Evolutionary conservation across 1,140 invertebrate species (phyloP).

Genomic region (Mizuhopecten yessoensis): DNA sequence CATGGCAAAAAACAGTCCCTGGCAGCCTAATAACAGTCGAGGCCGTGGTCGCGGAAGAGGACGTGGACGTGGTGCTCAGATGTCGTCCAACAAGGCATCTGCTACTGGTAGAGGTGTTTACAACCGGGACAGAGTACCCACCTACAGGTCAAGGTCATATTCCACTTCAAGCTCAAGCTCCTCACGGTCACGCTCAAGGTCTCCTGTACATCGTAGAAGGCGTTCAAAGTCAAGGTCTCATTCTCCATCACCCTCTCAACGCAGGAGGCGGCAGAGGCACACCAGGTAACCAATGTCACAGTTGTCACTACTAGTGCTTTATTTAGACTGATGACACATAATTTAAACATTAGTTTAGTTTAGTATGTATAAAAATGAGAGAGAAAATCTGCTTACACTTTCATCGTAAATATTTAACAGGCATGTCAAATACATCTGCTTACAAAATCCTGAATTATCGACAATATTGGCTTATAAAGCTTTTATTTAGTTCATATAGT

Average conservation of each 20-base stretch:
- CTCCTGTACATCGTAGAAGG: slow-evolving; percentile 79
- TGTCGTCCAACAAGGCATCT: slow-evolving; percentile 56
- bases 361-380: too few species aligned
- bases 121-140: slow-evolving; percentile 70
- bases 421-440: too few species aligned
- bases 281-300: slow-evolving; percentile 45
- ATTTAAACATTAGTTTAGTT: too few species aligned
- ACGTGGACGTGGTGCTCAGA: slow-evolving; percentile 47
- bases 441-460: too few species aligned
- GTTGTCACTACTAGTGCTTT: too few species aligned
- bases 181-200: slow-evolving; percentile 83
- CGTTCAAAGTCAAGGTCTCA: slow-evolving; percentile 83
- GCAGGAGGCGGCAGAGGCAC: slow-evolving; percentile 43
- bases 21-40: background rate
- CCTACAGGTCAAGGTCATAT: slow-evolving; percentile 71
- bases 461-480: too few species aligned
- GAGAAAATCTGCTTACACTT: too few species aligned
- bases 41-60: slow-evolving; percentile 54
- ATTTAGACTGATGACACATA: too few species aligned
- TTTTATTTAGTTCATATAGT: too few species aligned
- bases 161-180: slow-evolving; percentile 79
- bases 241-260: slow-evolving; percentile 84
- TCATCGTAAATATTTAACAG: too few species aligned
- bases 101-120: slow-evolving; percentile 59
- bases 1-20: slow-evolving; percentile 56